These are phyloP conservation scores for Tarsius wallacei DNA, from an alignment of 2,797 vertebrate species.

Conservation along the genomic window DNA sequence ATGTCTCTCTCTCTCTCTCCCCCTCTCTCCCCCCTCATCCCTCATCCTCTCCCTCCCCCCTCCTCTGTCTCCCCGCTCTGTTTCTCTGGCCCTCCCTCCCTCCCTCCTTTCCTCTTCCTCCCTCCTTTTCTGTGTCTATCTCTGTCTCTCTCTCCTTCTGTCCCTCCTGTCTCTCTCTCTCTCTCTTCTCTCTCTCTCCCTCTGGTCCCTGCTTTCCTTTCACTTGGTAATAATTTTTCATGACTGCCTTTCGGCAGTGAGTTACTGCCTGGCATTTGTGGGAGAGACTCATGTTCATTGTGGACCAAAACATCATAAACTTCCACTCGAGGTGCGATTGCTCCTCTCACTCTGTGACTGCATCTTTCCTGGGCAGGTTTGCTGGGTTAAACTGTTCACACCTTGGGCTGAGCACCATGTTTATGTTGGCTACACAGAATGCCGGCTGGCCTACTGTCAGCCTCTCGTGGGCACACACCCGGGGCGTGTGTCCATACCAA, in stretches of 20 bases:
- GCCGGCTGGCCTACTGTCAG: background rate
- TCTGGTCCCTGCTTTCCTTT: background rate
- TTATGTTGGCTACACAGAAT: background rate
- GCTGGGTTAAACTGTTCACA: background rate
- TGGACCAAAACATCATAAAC: slow-evolving; percentile 72
- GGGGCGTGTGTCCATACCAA: background rate
- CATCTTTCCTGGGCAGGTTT: slow-evolving; percentile 15
- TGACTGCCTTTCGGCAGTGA: slow-evolving; percentile 42
- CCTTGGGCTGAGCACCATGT: background rate
- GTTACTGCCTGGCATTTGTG: slow-evolving; percentile 50
- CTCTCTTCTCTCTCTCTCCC: background rate
- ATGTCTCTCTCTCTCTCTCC: too few relatives aligned
- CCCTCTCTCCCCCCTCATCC: too few relatives aligned
- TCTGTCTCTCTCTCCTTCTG: too few relatives aligned
- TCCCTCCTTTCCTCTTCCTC: too few relatives aligned
- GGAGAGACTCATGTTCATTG: slow-evolving; percentile 48
- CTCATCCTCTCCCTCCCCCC: too few relatives aligned
- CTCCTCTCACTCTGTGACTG: slow-evolving; percentile 30
- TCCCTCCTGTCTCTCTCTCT: too few relatives aligned
- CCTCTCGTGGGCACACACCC: background rate
- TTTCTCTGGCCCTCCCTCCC: too few relatives aligned
- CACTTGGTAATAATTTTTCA: slow-evolving; percentile 60
- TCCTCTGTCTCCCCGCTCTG: too few relatives aligned
- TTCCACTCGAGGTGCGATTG: slow-evolving; percentile 60
- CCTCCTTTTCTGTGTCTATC: too few relatives aligned